Conservation (phyloP, 2,113 vertebrate genomes). For the Solea senegalensis region DNA sequence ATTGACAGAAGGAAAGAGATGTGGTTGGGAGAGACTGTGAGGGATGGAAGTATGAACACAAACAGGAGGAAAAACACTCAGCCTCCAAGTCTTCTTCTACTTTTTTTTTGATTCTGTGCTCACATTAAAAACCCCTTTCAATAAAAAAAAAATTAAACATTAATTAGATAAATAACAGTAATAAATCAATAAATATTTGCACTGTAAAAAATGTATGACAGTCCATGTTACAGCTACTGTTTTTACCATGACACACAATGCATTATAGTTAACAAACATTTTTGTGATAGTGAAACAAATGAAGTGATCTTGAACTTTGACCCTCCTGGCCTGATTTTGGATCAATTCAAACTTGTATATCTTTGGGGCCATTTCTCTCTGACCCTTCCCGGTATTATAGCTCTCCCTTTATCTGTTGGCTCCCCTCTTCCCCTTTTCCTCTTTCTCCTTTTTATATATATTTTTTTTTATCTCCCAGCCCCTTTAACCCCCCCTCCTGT, state of each 20-base stretch:
- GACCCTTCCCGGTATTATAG: background rate
- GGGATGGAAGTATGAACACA: conserved; percentile 17
- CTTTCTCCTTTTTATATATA: conserved; percentile 2
- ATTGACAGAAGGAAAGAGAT: conserved; percentile 35
- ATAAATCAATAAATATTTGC: too few species aligned
- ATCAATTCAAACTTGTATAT: background rate
- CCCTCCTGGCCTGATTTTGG: background rate
- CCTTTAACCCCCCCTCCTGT: conserved; percentile 9
- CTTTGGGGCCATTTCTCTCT: background rate
- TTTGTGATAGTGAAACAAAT: background rate
- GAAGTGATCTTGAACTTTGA: background rate
- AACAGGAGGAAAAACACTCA: conserved; percentile 4
- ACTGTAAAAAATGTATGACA: background rate
- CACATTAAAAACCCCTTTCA: background rate
- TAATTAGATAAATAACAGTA: too few species aligned
- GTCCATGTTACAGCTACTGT: too few species aligned
- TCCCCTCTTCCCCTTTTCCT: conserved; percentile 5
- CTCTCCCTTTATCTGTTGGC: conserved; percentile 19
- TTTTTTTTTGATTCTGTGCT: too few species aligned
- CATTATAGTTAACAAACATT: too few species aligned
- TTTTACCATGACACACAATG: too few species aligned
- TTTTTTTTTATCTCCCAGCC: conserved; percentile 6
- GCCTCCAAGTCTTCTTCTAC: too few species aligned
- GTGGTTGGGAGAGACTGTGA: background rate
- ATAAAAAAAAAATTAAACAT: too few species aligned